Percentiles rank a stretch among this genome's conserved stretches.
phyloP scores from a whole-genome alignment of 1,140 invertebrate genomes.

The Trichoplusia ni region DNA sequence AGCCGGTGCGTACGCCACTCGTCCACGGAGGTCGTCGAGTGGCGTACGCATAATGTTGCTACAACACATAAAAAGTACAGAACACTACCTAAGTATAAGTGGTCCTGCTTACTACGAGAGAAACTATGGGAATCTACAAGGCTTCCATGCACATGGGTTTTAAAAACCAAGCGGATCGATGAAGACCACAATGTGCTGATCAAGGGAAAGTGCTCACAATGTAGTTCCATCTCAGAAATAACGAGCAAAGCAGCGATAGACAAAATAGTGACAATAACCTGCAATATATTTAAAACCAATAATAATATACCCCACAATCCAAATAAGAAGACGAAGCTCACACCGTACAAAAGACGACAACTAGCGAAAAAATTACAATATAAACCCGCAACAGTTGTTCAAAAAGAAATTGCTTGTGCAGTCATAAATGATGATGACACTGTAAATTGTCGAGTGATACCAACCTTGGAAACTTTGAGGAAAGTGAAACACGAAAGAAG shows the following conservation, averaged over 20 bases:
- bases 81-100: neutral
- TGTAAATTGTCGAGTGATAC: neutral
- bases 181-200: neutral
- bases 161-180: neutral
- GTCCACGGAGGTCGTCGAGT: no score
- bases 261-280: neutral
- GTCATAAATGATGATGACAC: neutral
- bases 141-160: neutral
- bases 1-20: no score
- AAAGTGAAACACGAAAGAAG: constrained; percentile 1
- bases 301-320: neutral
- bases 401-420: neutral
- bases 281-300: neutral
- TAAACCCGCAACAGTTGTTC: constrained; percentile 1
- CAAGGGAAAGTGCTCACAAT: neutral
- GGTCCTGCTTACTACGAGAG: neutral
- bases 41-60: neutral
- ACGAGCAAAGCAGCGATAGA: neutral
- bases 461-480: neutral
- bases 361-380: constrained; percentile 2
- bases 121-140: neutral
- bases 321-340: neutral
- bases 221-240: neutral
- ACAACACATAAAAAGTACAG: constrained; percentile 2
- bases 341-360: constrained; percentile 1